phyloP scores from a whole-genome alignment of 2,113 vertebrate genomes.

The Aleadryas rufinucha region DNA sequence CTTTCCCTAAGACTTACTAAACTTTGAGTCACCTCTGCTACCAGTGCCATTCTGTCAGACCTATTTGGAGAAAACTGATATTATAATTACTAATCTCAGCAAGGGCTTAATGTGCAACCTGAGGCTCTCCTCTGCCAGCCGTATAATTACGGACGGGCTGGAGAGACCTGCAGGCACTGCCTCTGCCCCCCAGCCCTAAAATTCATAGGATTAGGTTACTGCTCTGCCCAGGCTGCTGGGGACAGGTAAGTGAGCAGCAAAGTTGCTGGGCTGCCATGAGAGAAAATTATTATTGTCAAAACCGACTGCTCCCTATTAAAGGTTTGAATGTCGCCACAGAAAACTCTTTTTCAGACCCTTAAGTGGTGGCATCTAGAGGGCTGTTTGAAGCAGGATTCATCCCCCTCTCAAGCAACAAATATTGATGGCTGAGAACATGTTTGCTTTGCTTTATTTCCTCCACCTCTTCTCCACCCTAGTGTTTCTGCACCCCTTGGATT shows the following conservation, averaged over 20 bases:
- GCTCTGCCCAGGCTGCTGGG: constrained; percentile 39
- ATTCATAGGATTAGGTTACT: constrained; percentile 74
- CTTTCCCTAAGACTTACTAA: constrained; percentile 74
- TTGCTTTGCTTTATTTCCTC: background rate
- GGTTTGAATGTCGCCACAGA: constrained; percentile 80
- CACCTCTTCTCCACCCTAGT: background rate
- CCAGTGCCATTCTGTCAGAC: constrained; percentile 64
- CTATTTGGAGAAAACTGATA: constrained; percentile 82
- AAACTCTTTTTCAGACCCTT: constrained; percentile 61
- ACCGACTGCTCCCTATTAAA: constrained; percentile 56
- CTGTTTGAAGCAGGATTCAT: constrained; percentile 47
- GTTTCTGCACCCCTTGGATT: constrained; percentile 52
- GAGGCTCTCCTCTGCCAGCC: constrained; percentile 71
- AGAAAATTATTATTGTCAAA: constrained; percentile 73
- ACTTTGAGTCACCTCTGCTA: constrained; percentile 78
- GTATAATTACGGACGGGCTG: constrained; percentile 74
- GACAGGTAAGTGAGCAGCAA: constrained; percentile 74
- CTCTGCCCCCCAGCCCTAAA: constrained; percentile 36
- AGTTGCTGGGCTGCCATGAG: constrained; percentile 37
- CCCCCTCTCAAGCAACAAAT: background rate
- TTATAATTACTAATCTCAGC: constrained; percentile 85
- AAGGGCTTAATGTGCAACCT: constrained; percentile 75
- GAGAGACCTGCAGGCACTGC: constrained; percentile 53
- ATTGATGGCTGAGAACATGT: constrained; percentile 47
- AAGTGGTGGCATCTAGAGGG: constrained; percentile 56